phyloP scores from a whole-genome alignment of 2,113 vertebrate species.

The Hystrix brachyura region DNA sequence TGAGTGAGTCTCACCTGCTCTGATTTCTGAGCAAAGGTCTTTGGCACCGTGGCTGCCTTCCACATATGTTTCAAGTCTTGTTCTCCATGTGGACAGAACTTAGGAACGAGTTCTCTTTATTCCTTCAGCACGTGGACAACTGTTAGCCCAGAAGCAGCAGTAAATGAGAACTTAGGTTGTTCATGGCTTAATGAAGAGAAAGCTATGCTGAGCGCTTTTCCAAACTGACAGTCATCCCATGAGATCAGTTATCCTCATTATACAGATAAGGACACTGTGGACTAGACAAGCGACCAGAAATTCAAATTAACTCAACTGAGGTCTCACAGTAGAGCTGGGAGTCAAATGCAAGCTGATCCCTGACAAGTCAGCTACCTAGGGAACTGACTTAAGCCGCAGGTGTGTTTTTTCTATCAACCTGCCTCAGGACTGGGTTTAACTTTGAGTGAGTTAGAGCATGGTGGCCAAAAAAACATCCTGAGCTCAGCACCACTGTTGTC shows the following conservation, averaged over 20 bases:
- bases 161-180: neutral
- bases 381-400: neutral
- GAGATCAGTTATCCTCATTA: neutral
- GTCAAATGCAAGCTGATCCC: neutral
- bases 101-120: neutral
- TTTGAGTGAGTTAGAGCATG: neutral
- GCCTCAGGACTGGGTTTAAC: neutral
- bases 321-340: neutral
- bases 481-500: conserved; percentile 11
- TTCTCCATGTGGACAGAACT: neutral
- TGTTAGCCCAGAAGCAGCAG: neutral
- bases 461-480: neutral
- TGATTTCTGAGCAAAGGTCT: neutral
- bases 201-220: neutral
- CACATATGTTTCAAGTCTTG: neutral
- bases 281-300: neutral
- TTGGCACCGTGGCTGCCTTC: neutral
- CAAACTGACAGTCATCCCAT: neutral
- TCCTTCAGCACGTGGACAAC: neutral
- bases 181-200: neutral
- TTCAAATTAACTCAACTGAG: neutral
- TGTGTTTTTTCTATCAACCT: neutral
- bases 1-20: neutral
- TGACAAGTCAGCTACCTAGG: neutral
- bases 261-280: neutral